phyloP scores from a whole-genome alignment of 2,113 vertebrate genomes.

The Bostrychus sinensis region DNA sequence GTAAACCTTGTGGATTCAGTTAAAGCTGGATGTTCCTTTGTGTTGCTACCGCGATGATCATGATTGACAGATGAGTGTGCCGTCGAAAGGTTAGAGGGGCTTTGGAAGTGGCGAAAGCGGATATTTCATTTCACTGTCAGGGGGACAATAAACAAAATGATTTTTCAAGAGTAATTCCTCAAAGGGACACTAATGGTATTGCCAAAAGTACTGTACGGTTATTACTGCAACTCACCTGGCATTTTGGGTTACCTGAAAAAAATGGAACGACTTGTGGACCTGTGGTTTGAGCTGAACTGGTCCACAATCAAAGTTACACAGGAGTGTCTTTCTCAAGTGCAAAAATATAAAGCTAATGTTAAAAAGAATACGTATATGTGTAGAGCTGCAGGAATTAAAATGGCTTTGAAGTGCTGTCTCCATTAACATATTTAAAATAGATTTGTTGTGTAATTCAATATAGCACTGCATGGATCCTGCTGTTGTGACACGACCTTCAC shows the following conservation, averaged over 20 bases:
- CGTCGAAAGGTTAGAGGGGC: slow-evolving; percentile 65
- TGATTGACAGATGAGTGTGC: slow-evolving; percentile 68
- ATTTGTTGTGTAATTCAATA: no score
- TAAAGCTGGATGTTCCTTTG: slow-evolving; percentile 51
- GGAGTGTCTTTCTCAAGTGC: background rate
- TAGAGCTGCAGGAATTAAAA: no score
- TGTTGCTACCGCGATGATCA: slow-evolving; percentile 53
- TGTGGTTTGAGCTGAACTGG: background rate
- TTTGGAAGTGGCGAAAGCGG: slow-evolving; percentile 39
- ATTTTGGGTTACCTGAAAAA: background rate
- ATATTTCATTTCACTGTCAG: slow-evolving; percentile 5
- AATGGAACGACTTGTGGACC: background rate
- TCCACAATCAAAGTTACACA: background rate
- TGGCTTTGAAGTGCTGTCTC: no score
- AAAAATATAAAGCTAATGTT: background rate
- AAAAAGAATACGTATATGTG: no score
- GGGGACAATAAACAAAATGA: slow-evolving; percentile 11
- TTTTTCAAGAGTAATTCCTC: slow-evolving; percentile 13
- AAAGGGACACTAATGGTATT: slow-evolving; percentile 11
- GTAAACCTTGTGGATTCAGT: slow-evolving; percentile 54
- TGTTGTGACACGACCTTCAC: no score
- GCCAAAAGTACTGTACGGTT: slow-evolving; percentile 7
- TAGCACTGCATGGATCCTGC: no score
- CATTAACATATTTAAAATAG: no score
- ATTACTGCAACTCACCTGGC: slow-evolving; percentile 6